A percentile compares a stretch with the other conserved stretches of the same genome.
phyloP scores from a whole-genome alignment of 2,888 invertebrate genomes.

The Cyclophora albipunctata region DNA sequence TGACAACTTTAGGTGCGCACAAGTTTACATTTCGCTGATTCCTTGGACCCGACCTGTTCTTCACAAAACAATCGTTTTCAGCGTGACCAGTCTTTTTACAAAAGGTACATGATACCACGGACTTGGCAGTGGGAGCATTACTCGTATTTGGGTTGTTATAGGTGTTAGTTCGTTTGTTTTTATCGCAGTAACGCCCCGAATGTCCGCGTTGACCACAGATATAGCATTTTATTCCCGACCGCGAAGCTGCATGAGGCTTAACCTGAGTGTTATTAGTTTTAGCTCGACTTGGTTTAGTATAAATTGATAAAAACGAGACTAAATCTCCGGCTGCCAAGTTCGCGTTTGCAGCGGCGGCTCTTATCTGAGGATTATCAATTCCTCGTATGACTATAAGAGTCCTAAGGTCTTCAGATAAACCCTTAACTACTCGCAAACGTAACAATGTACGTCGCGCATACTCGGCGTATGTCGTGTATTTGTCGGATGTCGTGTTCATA shows the following conservation, averaged over 20 bases:
- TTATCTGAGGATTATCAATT: no score
- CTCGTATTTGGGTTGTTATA: slow-evolving; percentile 1
- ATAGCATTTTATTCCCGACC: not conserved
- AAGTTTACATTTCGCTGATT: slow-evolving; percentile 14
- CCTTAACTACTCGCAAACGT: slow-evolving; percentile 18
- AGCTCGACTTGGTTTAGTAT: slow-evolving; percentile 10
- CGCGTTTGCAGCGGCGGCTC: slow-evolving; percentile 21
- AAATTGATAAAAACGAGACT: slow-evolving; percentile 21
- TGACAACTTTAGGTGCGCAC: no score
- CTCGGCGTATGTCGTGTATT: slow-evolving; percentile 22
- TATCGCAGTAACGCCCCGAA: slow-evolving; percentile 1
- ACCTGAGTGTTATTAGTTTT: no score
- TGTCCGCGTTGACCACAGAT: not conserved
- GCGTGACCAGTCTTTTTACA: slow-evolving; percentile 12
- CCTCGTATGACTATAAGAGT: no score
- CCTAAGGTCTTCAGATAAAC: slow-evolving; percentile 21
- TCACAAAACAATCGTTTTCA: slow-evolving; percentile 1
- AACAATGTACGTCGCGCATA: slow-evolving; percentile 24
- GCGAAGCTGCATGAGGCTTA: no score
- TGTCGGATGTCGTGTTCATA: slow-evolving; percentile 19
- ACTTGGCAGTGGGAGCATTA: not conserved
- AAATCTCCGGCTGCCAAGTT: slow-evolving; percentile 11
- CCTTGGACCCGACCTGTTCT: slow-evolving; percentile 1
- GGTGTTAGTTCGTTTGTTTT: slow-evolving; percentile 3
- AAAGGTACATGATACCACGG: slow-evolving; percentile 6